Base-by-base conservation (phyloP, 2,888 invertebrate species). In the Chloroclysta siterata region DNA sequence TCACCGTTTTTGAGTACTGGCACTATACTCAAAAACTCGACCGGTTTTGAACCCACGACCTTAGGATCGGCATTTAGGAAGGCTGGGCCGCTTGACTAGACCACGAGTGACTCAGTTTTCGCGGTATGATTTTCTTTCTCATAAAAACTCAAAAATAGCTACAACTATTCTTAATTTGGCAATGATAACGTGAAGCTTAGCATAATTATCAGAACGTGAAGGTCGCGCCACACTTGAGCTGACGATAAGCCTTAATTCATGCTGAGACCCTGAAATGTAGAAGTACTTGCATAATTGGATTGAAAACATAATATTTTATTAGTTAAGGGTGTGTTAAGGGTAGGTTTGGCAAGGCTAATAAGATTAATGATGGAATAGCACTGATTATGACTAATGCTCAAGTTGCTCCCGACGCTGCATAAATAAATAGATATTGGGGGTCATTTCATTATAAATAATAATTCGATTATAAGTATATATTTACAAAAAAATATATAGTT, bases 271-370 rank as follows among this genome's bases (percentile, higher is more conserved):
- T 51, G 33, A 51, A 52, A 52, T 52, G 17, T 52, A 13, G 17
- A 11, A 14, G 15, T 52, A 52, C 17, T 39, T 39, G 11, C 52
- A 11, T 52, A 52, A 52, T 52, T 52, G 52, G 52, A 44, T 44
- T 44, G 44, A 28, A 53, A 53, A 42, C 46, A 55, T 47, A 15
- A 55, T 46, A 55, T 46, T 52, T 52, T 17, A 52, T 52, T 39
- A 17, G 15, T 52, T 39, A 13, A 13, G 52, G 52, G 51, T 33
- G 51, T 11, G 51, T 14, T 36, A 0, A 36, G 51, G 51, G 51
- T 8, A 51, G 51, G 36, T 51, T 36, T 10, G 11, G 36, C 46
- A 7, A 46, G 15, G 17, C 3, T 46, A 46, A 39, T 8, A 0
- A 46, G 46, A 46, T 46, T 46, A 46, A 17, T 17, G 1, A 46